These are phyloP conservation scores for Chelidonichthys spinosus DNA, from an alignment of 2,797 vertebrate genomes.

Conservation along the genomic window DNA sequence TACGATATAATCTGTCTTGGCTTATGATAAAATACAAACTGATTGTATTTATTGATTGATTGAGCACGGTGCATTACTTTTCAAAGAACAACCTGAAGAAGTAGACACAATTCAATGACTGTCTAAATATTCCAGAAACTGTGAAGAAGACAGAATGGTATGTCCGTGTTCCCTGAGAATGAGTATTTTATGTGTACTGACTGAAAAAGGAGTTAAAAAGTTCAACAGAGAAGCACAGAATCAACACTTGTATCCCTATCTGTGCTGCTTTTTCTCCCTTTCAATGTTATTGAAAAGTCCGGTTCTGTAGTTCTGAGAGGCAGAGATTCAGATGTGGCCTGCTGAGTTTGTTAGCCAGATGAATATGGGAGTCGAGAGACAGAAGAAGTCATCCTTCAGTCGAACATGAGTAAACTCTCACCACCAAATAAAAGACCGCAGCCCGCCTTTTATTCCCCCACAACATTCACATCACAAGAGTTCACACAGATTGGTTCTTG, in stretches of 20 bases:
- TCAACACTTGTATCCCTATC: background rate
- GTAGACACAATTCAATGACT: background rate
- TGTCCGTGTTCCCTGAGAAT: background rate
- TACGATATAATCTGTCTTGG: background rate
- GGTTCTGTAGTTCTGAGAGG: background rate
- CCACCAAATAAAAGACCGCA: background rate
- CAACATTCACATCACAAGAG: background rate
- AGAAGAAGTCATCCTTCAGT: background rate
- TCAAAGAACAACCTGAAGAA: background rate
- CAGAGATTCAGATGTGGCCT: background rate
- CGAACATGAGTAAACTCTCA: background rate
- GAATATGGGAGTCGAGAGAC: background rate
- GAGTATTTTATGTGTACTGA: background rate
- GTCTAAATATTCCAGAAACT: background rate
- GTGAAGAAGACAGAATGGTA: background rate
- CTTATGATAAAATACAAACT: background rate
- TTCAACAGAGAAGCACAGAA: background rate
- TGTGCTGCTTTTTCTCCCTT: background rate
- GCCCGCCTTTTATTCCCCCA: background rate
- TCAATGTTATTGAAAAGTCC: background rate
- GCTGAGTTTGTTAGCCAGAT: background rate
- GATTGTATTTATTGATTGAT: no score
- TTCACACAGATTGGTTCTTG: background rate
- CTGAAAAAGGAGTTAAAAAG: constrained; percentile 18
- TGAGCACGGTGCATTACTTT: background rate